These are phyloP conservation scores for Rhagium mordax DNA, from an alignment of 2,888 invertebrate species.

Conservation along the genomic window DNA sequence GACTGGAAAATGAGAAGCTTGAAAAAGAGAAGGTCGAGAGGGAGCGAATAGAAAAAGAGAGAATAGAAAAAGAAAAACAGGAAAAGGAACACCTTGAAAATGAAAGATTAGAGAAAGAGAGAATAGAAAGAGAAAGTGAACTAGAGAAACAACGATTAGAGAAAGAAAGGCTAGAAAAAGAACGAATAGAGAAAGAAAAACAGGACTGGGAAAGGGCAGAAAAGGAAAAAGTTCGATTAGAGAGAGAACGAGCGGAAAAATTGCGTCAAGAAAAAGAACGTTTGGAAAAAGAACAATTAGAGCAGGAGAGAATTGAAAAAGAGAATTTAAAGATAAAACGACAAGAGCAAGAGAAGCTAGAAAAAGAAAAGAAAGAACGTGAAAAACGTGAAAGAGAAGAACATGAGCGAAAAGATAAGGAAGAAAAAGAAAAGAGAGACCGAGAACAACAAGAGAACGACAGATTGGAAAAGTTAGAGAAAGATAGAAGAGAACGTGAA, in stretches of 20 bases:
- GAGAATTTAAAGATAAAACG: conserved; percentile 50
- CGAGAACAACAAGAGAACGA: conserved; percentile 49
- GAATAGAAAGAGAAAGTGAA: conserved; percentile 62
- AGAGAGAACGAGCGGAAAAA: conserved; percentile 67
- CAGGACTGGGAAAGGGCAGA: conserved; percentile 64
- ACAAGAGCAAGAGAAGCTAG: conserved; percentile 57
- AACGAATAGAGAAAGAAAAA: conserved; percentile 67
- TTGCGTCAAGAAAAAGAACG: conserved; percentile 58
- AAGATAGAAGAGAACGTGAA: conserved; percentile 64
- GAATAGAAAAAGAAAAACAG: conserved; percentile 64
- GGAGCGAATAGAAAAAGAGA: conserved; percentile 65
- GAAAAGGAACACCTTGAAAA: conserved; percentile 67
- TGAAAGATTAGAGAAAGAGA: conserved; percentile 65
- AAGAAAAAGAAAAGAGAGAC: conserved; percentile 64
- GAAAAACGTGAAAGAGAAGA: conserved; percentile 61
- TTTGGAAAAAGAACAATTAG: conserved; percentile 54
- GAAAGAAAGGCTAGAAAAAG: conserved; percentile 66
- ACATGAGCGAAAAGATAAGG: conserved; percentile 60
- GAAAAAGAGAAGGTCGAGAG: conserved; percentile 63
- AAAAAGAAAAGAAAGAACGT: conserved; percentile 53
- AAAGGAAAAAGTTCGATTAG: conserved; percentile 64
- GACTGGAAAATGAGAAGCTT: conserved; percentile 64
- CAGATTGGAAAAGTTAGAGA: conserved; percentile 61
- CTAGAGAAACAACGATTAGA: conserved; percentile 63
- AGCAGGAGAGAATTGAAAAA: conserved; percentile 58